These are phyloP conservation scores for Lophotriccus pileatus DNA, from an alignment of 2,797 vertebrate species.

Conservation along the genomic window DNA sequence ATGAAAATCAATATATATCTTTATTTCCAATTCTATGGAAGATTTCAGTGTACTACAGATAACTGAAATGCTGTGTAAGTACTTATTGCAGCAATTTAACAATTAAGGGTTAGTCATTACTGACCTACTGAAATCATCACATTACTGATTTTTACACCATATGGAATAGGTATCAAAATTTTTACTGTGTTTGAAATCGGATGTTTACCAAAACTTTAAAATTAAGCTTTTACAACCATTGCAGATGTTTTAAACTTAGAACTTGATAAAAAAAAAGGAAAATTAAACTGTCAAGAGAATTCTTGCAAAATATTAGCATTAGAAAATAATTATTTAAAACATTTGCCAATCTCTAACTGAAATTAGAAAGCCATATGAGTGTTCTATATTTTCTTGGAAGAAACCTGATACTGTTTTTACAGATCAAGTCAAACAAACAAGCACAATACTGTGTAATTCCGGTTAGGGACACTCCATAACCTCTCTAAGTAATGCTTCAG, in stretches of 20 bases:
- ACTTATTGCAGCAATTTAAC: background rate
- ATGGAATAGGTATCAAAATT: background rate
- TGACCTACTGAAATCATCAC: background rate
- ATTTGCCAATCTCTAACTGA: background rate
- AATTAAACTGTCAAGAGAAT: background rate
- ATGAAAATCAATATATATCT: background rate
- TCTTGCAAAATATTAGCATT: background rate
- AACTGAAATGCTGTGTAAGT: background rate
- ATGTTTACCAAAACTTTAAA: background rate
- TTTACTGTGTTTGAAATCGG: background rate
- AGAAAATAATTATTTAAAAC: background rate
- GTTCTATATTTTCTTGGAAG: background rate
- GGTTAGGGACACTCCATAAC: background rate
- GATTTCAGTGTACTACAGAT: background rate
- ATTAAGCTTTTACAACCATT: background rate
- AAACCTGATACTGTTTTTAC: background rate
- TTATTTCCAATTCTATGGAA: background rate
- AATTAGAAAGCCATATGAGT: background rate
- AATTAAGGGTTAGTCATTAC: background rate
- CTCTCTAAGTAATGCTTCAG: background rate
- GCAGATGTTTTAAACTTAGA: background rate
- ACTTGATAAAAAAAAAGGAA: fast-evolving
- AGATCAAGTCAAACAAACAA: background rate
- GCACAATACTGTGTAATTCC: background rate
- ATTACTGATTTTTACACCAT: background rate